These are phyloP conservation scores for Osmoderma eremita DNA, from an alignment of 2,888 invertebrate genomes.

Conservation along the genomic window DNA sequence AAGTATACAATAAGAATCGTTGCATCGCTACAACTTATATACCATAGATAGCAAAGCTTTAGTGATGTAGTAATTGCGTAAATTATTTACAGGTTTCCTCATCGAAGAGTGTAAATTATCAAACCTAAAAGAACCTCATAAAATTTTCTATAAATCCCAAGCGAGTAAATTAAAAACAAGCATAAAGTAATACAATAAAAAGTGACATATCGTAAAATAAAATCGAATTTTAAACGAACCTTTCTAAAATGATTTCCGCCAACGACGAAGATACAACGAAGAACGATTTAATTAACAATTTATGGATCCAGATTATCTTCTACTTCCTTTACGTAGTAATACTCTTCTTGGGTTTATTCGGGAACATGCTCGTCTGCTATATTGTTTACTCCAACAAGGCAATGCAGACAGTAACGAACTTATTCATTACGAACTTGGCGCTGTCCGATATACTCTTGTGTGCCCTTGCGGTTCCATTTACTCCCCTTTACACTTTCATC, in stretches of 20 bases:
- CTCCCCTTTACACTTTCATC: conserved; percentile 86
- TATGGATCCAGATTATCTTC: conserved; percentile 74
- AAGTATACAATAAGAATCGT: too few species aligned
- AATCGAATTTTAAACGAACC: conserved; percentile 1
- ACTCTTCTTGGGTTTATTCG: conserved; percentile 82
- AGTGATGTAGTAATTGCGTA: conserved; percentile 23
- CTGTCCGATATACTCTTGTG: conserved; percentile 88
- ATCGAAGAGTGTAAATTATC: conserved; percentile 4
- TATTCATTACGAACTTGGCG: conserved; percentile 90
- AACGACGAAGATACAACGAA: conserved; percentile 41
- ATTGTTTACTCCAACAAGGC: conserved; percentile 85
- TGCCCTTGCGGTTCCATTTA: conserved; percentile 86
- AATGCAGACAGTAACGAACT: conserved; percentile 93
- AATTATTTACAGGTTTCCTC: conserved; percentile 39
- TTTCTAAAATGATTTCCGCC: conserved; percentile 36
- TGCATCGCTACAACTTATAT: not conserved
- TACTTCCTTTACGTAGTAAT: conserved; percentile 80
- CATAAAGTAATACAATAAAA: conserved; percentile 10
- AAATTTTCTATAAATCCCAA: conserved; percentile 6
- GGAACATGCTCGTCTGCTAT: conserved; percentile 85
- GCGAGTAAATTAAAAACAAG: not conserved
- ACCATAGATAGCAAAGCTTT: not conserved
- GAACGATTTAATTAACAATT: conserved; percentile 64
- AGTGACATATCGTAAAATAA: conserved; percentile 7
- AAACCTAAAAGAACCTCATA: conserved; percentile 6